Evolutionary conservation across 2,113 vertebrate genomes (phyloP).

Genomic region (Halichoeres trimaculatus): DNA sequence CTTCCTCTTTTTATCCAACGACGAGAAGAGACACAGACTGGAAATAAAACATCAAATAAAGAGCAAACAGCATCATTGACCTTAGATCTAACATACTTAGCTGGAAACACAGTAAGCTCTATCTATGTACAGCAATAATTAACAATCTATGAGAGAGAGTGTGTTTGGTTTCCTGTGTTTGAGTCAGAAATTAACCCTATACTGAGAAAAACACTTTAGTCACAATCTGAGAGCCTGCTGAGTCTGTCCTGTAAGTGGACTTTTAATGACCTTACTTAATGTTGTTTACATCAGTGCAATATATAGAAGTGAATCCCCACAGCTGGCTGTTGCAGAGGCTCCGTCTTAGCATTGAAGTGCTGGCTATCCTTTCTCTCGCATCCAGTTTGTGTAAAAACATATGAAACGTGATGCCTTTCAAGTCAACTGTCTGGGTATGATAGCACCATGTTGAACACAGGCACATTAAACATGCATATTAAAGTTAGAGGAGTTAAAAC

Average conservation of each 20-base stretch:
- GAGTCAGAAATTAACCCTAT: neutral
- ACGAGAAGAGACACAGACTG: constrained; percentile 31
- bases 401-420: constrained; percentile 22
- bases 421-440: constrained; percentile 12
- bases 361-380: constrained; percentile 14
- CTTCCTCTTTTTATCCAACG: constrained; percentile 4
- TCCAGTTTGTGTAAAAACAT: constrained; percentile 1
- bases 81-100: constrained; percentile 29
- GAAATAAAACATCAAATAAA: constrained; percentile 3
- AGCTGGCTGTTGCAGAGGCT: constrained; percentile 18
- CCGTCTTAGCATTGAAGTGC: constrained; percentile 49
- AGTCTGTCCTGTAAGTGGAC: constrained; percentile 2
- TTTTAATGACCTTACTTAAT: neutral
- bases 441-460: constrained; percentile 41
- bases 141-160: constrained; percentile 29
- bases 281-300: constrained; percentile 77
- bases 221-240: constrained; percentile 26
- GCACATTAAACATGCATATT: neutral
- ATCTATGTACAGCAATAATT: constrained; percentile 75
- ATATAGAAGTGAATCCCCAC: constrained; percentile 31
- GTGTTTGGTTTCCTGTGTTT: constrained; percentile 27
- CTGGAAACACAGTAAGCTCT: constrained; percentile 58
- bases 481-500: neutral
- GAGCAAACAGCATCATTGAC: constrained; percentile 32
- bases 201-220: constrained; percentile 46